Base-by-base conservation (phyloP, 2,888 invertebrate genomes). In the Chalcosyrphus nemorum region DNA sequence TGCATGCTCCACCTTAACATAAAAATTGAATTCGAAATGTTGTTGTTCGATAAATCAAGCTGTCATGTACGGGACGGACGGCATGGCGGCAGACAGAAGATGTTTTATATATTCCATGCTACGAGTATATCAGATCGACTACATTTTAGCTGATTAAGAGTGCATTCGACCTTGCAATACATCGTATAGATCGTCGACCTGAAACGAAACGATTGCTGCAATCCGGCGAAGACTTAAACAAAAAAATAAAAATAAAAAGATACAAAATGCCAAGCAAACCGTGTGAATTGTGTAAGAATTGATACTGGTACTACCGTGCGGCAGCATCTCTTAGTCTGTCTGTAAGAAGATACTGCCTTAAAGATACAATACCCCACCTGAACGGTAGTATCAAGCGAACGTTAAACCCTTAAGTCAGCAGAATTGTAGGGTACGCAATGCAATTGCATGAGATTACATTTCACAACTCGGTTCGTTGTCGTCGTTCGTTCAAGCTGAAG, bases 241-340 rank as follows among this genome's bases (percentile, higher is more conserved):
- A n/a, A n/a, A n/a, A n/a, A n/a, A n/a, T n/a, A n/a, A n/a, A n/a
- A n/a, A n/a, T n/a, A n/a, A n/a, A n/a, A 24, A 41, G 3, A 19
- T 45, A 70, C 17, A 61, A 63, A 54, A 54, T 9, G 27, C 56
- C 45, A 50, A 24, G 35, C 61, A 68, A 43, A n/a, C 57, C 77
- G 66, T 82, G 82, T 82, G 78, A 82, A 82, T 78, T 77, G 78
- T 72, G 74, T 52, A 74, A 78, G 78, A 84, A 47, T 35, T 41
- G n/a, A n/a, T n/a, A n/a, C n/a, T n/a, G n/a, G n/a, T n/a, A 68
- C 72, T 66, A 71, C 72, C 38, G 17, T 63, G 35, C 43, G 19
- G 29, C 41, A 63, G 71, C 71, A 52, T 72, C 65, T 66, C 27
- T n/a, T n/a, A 24, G 24, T 17, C 21, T 21, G 11, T 38, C 38